Percentiles rank a stretch among this genome's conserved stretches.
Conservation (phyloP, 2,113 vertebrate species). For the Nycticebus coucang region DNA sequence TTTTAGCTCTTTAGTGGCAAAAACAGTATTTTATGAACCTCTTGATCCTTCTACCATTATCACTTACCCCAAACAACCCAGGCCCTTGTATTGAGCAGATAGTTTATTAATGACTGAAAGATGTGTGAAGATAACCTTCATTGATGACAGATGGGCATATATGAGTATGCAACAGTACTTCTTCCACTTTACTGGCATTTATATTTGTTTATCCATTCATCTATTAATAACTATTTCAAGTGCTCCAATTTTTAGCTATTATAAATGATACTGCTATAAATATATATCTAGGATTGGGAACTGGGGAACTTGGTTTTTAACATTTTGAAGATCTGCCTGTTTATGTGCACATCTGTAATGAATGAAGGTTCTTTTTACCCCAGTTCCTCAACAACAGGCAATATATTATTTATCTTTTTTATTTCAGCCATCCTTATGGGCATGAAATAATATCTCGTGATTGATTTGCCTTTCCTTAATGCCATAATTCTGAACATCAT, state of each 20-base stretch:
- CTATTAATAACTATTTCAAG: not conserved
- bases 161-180: not conserved
- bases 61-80: not conserved
- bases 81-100: not conserved
- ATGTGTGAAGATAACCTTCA: too few species aligned
- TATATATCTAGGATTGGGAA: not conserved
- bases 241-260: not conserved
- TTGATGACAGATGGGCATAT: not conserved
- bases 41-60: not conserved
- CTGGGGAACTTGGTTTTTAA: not conserved
- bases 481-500: not conserved
- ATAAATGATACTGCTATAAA: not conserved
- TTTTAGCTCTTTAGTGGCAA: not conserved
- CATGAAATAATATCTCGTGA: not conserved
- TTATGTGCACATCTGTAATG: not conserved
- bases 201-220: not conserved
- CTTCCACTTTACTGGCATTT: not conserved
- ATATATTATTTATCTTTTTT: not conserved
- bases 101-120: not conserved
- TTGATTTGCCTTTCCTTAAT: not conserved
- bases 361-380: not conserved
- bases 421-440: not conserved
- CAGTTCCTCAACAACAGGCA: not conserved
- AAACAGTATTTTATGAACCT: not conserved
- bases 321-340: not conserved